Evolutionary conservation across 1,140 invertebrate genomes (phyloP).

Genomic region (Copidosoma floridanum): DNA sequence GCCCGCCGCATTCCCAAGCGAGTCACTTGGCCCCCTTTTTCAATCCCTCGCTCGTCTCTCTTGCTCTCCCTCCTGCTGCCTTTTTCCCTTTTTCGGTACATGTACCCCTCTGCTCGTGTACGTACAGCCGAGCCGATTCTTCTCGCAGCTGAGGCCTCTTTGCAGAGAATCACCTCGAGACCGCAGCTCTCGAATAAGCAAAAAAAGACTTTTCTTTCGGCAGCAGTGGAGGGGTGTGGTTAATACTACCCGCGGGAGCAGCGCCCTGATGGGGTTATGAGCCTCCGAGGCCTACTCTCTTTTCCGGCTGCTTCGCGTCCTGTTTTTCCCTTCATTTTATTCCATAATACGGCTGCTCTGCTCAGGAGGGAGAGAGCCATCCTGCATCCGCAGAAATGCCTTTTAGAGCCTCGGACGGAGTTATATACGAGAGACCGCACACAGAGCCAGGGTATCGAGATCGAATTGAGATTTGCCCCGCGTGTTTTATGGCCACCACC

Average conservation of each 20-base stretch:
- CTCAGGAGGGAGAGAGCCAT: slow-evolving; percentile 33
- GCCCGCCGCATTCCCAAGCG: slow-evolving; percentile 37
- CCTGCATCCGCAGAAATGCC: slow-evolving; percentile 42
- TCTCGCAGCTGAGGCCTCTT: not conserved
- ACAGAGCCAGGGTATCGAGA: slow-evolving; percentile 35
- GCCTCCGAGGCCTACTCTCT: slow-evolving; percentile 57
- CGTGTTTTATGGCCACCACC: slow-evolving; percentile 25
- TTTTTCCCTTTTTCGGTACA: no score
- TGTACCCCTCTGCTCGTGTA: no score
- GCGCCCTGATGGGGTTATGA: slow-evolving; percentile 57
- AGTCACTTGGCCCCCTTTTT: slow-evolving; percentile 33
- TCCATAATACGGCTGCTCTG: slow-evolving; percentile 48
- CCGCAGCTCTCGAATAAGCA: not conserved
- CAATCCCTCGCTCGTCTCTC: slow-evolving; percentile 17
- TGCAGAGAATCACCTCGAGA: not conserved
- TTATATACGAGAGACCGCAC: slow-evolving; percentile 2
- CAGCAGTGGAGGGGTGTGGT: slow-evolving; percentile 31
- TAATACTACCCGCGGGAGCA: slow-evolving; percentile 51
- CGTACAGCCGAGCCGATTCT: slow-evolving; percentile 13
- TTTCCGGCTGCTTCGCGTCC: slow-evolving; percentile 47
- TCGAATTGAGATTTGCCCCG: slow-evolving; percentile 48
- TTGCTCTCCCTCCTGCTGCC: not conserved
- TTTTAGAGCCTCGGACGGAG: slow-evolving; percentile 47
- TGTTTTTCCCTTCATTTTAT: slow-evolving; percentile 54
- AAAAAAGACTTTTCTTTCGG: slow-evolving; percentile 9